Percentiles rank a stretch among this genome's conserved stretches.
phyloP scores from a whole-genome alignment of 2,888 invertebrate genomes.

The Dicycla oo region DNA sequence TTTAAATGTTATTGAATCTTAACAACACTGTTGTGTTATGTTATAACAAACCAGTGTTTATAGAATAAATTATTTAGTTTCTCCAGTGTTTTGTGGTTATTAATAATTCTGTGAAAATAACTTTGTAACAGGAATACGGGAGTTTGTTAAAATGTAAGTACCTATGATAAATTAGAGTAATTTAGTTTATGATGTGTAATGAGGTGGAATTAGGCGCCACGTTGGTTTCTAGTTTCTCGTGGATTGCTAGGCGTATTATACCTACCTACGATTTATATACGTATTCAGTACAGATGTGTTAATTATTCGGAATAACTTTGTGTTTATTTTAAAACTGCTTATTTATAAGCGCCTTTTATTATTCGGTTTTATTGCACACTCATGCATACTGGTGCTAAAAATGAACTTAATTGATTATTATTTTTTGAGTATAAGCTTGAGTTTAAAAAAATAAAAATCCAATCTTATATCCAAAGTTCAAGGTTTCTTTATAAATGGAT shows the following conservation, averaged over 20 bases:
- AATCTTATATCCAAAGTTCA: constrained; percentile 5
- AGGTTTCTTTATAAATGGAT: background rate
- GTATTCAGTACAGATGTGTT: constrained; percentile 54
- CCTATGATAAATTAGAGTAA: constrained; percentile 39
- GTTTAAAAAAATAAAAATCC: background rate
- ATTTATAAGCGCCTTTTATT: constrained; percentile 3
- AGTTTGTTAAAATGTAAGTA: constrained; percentile 70
- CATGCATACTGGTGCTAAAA: background rate
- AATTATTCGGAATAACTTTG: constrained; percentile 40
- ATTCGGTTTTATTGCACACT: background rate
- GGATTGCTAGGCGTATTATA: constrained; percentile 10
- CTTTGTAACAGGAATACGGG: constrained; percentile 40
- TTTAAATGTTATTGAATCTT: constrained; percentile 76
- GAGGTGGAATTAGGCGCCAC: constrained; percentile 21
- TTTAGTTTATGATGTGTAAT: constrained; percentile 16
- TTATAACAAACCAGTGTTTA: constrained; percentile 72
- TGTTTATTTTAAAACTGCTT: constrained; percentile 29
- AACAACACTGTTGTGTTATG: constrained; percentile 79
- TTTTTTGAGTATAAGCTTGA: too few species aligned
- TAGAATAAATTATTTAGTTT: constrained; percentile 66
- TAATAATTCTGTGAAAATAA: constrained; percentile 68
- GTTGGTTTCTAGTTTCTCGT: constrained; percentile 38
- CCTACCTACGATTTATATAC: constrained; percentile 48
- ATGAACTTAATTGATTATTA: background rate
- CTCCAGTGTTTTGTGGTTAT: constrained; percentile 66